Evolutionary conservation across 2,888 invertebrate genomes (phyloP), one percentile per base, ranked within the genome.

Genomic region (Pterostichus madidus): DNA sequence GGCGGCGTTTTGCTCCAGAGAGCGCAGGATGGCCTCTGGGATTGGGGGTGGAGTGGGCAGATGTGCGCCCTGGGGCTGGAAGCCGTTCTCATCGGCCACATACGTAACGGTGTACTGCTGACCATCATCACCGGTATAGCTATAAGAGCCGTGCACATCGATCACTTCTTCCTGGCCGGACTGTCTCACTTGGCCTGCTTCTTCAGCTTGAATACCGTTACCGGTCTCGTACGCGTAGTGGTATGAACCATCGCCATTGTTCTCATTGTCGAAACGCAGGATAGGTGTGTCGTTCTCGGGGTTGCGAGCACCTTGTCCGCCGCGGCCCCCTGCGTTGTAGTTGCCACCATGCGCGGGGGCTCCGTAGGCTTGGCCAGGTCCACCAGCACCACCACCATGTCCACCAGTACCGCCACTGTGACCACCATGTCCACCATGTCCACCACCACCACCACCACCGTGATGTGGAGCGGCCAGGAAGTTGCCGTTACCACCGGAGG

Each of bases 51-150:
- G 91, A 0, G 92, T 92, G 13, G 93, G 92, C 49, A 92, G 86
- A 80, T 92, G 90, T 3, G 88, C 88, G 44, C 90, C 91, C 53
- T 90, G 88, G 1, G 92, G 91, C 84, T 91, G 92, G 88, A 93
- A 93, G 49, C 93, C 93, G 83, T 92, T 92, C 86, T 92, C 93
- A 86, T 93, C 93, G 56, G 92, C 92, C 6, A 90, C 89, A 86
- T 92, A 92, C 2, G 90, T 89, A 17, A 93, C 88, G 56, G 90
- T 91, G 84, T 92, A 91, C 4, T 91, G 88, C 85, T 91, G 90
- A 2, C 93, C 93, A 85, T 93, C 93, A 0, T 92, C 92, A 24
- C 92, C 91, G 0, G 92, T 91, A 86, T 93, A 93, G 0, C 92
- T 91, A 85, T 89, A 92, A 10, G 91, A 91, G n/a, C 93, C 93